A percentile compares a stretch with the other conserved stretches of the same genome.
Conservation (phyloP, 2,797 vertebrate genomes). For the Coranthus polyacanthus region DNA sequence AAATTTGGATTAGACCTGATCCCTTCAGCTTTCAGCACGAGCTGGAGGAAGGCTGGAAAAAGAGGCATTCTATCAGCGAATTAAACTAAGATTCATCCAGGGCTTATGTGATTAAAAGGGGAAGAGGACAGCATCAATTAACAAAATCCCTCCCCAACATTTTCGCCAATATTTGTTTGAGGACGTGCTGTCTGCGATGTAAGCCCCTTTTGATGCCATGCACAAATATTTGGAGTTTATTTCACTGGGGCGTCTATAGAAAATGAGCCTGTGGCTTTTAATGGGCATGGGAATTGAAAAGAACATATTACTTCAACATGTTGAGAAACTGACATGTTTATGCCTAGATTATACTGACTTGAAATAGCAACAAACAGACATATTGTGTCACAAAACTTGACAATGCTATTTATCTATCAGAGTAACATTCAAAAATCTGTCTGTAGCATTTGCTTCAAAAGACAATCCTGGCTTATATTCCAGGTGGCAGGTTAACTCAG, state of each 20-base stretch:
- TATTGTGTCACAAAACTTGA: conserved; percentile 45
- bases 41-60: conserved; percentile 64
- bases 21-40: conserved; percentile 71
- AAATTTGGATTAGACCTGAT: conserved; percentile 78
- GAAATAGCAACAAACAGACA: conserved; percentile 47
- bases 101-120: conserved; percentile 85
- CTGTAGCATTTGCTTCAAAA: conserved; percentile 37
- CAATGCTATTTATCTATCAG: conserved; percentile 35
- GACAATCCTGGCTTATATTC: conserved; percentile 23
- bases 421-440: conserved; percentile 32
- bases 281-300: conserved; percentile 53
- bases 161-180: conserved; percentile 82
- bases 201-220: conserved; percentile 73
- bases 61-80: conserved; percentile 80
- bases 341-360: conserved; percentile 39
- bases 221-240: conserved; percentile 77
- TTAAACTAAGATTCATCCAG: conserved; percentile 84
- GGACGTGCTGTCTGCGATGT: conserved; percentile 76
- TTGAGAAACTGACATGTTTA: conserved; percentile 62
- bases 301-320: conserved; percentile 46
- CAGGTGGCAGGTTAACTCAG: conserved; percentile 38
- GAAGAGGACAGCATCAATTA: conserved; percentile 84
- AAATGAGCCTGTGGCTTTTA: conserved; percentile 58
- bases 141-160: conserved; percentile 81
- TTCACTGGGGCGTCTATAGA: conserved; percentile 56